Evolutionary conservation across 2,113 vertebrate species (phyloP).

Genomic region (Emydocephalus ijimae): DNA sequence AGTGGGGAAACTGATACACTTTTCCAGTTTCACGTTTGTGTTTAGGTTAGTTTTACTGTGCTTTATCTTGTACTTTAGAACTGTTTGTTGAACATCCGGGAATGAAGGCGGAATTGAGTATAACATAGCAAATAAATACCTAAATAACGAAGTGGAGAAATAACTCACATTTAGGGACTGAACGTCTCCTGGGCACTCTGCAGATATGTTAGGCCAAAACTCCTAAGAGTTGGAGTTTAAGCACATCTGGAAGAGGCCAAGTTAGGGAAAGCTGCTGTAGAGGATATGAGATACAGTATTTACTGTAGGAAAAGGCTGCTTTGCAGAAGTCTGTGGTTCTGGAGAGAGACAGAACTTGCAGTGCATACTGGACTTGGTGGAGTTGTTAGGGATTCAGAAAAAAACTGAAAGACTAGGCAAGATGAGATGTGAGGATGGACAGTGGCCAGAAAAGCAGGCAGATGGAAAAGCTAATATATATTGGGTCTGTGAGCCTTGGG

Average conservation of each 20-base stretch:
- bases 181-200: not conserved
- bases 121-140: not conserved
- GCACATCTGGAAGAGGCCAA: not conserved
- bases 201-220: not conserved
- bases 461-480: not conserved
- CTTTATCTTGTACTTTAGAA: not conserved
- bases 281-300: not conserved
- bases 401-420: not conserved
- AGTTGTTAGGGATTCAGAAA: not conserved
- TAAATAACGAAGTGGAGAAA: not conserved
- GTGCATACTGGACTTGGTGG: not conserved
- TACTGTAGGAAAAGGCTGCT: not conserved
- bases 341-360: not conserved
- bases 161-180: not conserved
- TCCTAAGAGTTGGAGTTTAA: not conserved
- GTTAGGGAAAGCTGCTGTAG: fast-evolving
- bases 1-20: not conserved
- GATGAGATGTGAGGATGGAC: not conserved
- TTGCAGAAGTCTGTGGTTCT: not conserved
- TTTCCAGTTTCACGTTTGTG: not conserved
- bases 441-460: not conserved
- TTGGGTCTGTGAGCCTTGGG: not conserved
- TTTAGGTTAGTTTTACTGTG: not conserved
- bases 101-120: not conserved
- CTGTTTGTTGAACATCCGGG: not conserved